Evolutionary conservation across 2,797 vertebrate species (phyloP), one percentile per base, ranked within the genome.

Genomic region (Acanthurus leucopareius): DNA sequence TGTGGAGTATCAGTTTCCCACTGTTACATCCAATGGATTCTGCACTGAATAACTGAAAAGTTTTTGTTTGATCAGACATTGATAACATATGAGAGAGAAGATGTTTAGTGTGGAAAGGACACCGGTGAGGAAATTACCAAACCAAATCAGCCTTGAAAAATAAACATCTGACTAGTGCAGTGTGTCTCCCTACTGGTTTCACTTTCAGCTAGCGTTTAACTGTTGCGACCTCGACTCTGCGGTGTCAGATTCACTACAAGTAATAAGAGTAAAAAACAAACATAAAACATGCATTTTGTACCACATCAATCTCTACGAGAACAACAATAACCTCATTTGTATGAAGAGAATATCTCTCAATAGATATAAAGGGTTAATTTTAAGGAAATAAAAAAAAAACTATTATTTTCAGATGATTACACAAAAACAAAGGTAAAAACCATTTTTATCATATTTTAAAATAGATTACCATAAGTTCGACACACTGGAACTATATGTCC

Each of bases 1-100:
- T 52, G 3, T 3, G 32, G 54, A 66, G 79, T 78, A 75, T 88
- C 80, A 40, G 28, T 78, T 91, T 86, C 63, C 80, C 22, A 71
- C 48, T 42, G 59, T 58, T 56, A 38, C 57, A 80, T 72, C 52
- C 6, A 35, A 60, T 56, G 64, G 59, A 61, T 71, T 75, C 44
- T 49, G 53, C 49, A 47, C 38, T 11, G 32, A 82, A 82, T 79
- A 83, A 89, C 61, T 84, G n/a, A 62, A 65, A 85, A 59, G 44
- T 25, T 64, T 54, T 69, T 68, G 67, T 90, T 84, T 83, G 78
- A 89, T 90, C 52, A 70, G 48, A 78, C 62, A 65, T 77, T 77
- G 74, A 84, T 79, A 82, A 78, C 76, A 69, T 69, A n/a, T 71
- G 65, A 79, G 66, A 79, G 66, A 67, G 44, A 53, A 60, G 74